phyloP scores from a whole-genome alignment of 2,888 invertebrate species.

The Apotomis betuletana region DNA sequence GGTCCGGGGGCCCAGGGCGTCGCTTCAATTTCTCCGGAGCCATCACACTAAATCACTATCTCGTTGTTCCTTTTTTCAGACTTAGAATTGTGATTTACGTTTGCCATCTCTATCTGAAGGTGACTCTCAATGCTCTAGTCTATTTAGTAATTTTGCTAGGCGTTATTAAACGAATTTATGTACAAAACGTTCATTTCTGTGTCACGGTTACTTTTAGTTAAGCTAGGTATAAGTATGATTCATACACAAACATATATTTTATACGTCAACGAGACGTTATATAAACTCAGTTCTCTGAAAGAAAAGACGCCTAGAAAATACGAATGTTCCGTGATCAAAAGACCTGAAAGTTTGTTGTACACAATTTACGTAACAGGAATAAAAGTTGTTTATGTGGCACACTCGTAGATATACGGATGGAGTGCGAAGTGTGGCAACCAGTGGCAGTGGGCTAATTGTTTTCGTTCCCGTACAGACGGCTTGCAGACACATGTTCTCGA shows the following conservation, averaged over 20 bases:
- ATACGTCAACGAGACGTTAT: no score
- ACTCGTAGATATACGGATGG: neutral
- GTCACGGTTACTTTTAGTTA: no score
- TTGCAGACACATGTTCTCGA: slow-evolving; percentile 56
- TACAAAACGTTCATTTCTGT: no score
- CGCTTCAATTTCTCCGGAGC: slow-evolving; percentile 52
- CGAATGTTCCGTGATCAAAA: slow-evolving; percentile 10
- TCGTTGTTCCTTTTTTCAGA: slow-evolving; percentile 50
- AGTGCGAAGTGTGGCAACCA: slow-evolving; percentile 22
- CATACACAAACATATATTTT: no score
- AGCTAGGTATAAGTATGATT: no score
- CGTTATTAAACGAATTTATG: no score
- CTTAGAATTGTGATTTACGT: slow-evolving; percentile 1
- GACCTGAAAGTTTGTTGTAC: neutral
- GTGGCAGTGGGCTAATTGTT: slow-evolving; percentile 71
- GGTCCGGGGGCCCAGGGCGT: neutral
- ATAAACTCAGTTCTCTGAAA: neutral
- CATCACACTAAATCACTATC: slow-evolving; percentile 59
- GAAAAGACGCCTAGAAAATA: slow-evolving; percentile 8
- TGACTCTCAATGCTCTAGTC: neutral
- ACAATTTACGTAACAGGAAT: slow-evolving; percentile 18
- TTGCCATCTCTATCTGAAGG: neutral
- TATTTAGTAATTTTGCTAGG: neutral
- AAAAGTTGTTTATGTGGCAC: neutral
- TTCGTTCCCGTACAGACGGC: slow-evolving; percentile 56